Base-by-base conservation (phyloP, 2,113 vertebrate genomes). In the Riparia riparia region DNA sequence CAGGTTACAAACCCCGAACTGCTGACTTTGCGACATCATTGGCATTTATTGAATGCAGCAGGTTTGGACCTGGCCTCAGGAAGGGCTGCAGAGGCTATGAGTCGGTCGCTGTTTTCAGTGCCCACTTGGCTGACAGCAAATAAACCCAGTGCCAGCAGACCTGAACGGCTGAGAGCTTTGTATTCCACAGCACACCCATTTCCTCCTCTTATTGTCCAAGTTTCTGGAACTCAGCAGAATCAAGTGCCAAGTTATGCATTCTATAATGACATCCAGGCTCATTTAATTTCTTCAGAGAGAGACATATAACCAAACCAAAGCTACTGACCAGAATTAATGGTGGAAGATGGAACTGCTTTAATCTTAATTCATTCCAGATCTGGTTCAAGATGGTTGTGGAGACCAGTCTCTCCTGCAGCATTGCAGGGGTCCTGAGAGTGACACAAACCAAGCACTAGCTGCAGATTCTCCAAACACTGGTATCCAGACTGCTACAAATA, bases 301-400 rank as follows among this genome's bases (percentile, higher is more conserved):
- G 24, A 63, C 9, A 0, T 1, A 63, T 37, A 37, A 85, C 14
- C 56, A 54, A 80, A 68, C 18, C 25, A 29, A 57, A 82, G 18
- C 51, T 64, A 86, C 13, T 60, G 45, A 53, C 21, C 42, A 68
- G 54, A 76, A 78, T 80, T 25, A 29, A 39, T 44, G 66, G 29
- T 76, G 18, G 41, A 80, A 80, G 49, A 44, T 32, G 17, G 44
- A 78, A 25, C 12, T 58, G 34, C 44, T 79, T 72, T 93, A 79
- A 84, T 21, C 9, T 53, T 57, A 81, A 89, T 90, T 96, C 24
- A 88, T 89, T 97, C 89, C 93, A 98, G 98, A 99, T 54, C 96
- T 99, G 73, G 95, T 98, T 82, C 97, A 98, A 60, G 98, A 98
- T 10, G 97, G 98, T 44, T 99, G 98, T 86, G 98, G 98, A 47